Conservation (phyloP, 2,888 invertebrate genomes). For the Cepaea hortensis region DNA sequence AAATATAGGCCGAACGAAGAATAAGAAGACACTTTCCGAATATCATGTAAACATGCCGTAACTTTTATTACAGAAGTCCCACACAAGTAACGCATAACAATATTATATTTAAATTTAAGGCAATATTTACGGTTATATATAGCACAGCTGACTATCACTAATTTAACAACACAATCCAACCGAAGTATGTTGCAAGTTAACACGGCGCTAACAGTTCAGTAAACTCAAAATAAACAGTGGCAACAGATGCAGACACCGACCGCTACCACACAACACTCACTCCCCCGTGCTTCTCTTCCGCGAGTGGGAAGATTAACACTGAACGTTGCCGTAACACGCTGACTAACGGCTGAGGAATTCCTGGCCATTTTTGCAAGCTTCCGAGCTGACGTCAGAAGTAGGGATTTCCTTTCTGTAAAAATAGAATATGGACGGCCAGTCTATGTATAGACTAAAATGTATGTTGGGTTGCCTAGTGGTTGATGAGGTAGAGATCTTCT, state of each 20-base stretch:
- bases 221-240: background rate
- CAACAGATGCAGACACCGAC: background rate
- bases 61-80: background rate
- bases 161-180: background rate
- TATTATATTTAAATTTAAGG: background rate
- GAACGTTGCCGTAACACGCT: background rate
- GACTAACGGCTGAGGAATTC: background rate
- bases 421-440: background rate
- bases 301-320: background rate
- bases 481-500: no score
- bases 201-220: background rate
- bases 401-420: constrained; percentile 10
- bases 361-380: background rate
- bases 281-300: no score
- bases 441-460: background rate
- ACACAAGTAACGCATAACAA: background rate
- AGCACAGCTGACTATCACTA: background rate
- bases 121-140: background rate
- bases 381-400: background rate
- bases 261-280: background rate
- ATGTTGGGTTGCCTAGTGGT: background rate
- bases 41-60: no score
- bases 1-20: no score
- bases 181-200: background rate
- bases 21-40: no score